Evolutionary conservation across 2,113 vertebrate species (phyloP), one percentile per base, ranked within the genome.

Genomic region (Dromaius novaehollandiae): DNA sequence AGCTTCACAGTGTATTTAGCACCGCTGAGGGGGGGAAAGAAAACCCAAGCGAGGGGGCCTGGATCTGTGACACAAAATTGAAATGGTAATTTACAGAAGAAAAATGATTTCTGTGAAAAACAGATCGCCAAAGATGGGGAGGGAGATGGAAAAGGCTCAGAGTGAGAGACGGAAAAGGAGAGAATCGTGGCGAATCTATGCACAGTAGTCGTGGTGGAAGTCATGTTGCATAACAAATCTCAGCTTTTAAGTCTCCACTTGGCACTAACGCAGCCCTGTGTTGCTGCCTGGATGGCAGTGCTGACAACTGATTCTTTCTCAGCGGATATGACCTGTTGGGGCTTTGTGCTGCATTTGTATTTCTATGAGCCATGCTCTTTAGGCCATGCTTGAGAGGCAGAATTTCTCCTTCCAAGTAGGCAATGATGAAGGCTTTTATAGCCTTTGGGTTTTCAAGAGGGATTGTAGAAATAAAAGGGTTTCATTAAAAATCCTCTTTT

Each of bases 21-120:
- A 38, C 65, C 51, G 36, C 28, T 0, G 0, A 14, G 21, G 6
- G 4, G 7, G 16, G 46, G 7, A 2, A 21, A 70, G 66, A 46
- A 50, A 88, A 55, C 38, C 13, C 38, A 71, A 48, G 28, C 0
- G 2, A 88, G 63, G 50, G 48, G 18, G n/a, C 22, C 11, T 2
- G 6, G 38, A 44, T 60, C n/a, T 66, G n/a, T 44, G 40, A 38
- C 6, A 8, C 50, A 30, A 88, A n/a, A 80, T 79, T 34, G 83
- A 83, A 84, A n/a, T 38, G 18, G 11, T 17, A 22, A 14, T 51
- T 73, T 78, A 58, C 42, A 48, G 55, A 24, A 53, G 11, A 74
- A 64, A 58, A 77, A 18, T 24, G 22, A 22, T 63, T 86, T 48
- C 32, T 53, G 18, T 73, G 74, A 30, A 77, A 68, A 86, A 60